phyloP scores from a whole-genome alignment of 1,140 invertebrate genomes.

The Cylas formicarius region DNA sequence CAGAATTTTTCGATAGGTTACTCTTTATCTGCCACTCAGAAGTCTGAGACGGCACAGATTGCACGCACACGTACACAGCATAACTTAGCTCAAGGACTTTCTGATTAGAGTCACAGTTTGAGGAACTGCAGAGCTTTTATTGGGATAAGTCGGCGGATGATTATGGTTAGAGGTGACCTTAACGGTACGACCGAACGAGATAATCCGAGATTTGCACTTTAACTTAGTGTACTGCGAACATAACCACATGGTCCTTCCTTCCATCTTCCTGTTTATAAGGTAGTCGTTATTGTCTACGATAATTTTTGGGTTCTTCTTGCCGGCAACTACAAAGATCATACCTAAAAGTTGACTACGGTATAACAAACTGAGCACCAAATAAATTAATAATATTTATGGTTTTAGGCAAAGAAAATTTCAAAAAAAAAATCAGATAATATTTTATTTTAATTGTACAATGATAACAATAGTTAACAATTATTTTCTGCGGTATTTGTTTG shows the following conservation, averaged over 20 bases:
- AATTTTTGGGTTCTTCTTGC: conserved; percentile 26
- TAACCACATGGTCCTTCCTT: conserved; percentile 24
- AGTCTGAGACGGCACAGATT: too few species aligned
- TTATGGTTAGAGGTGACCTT: conserved; percentile 25
- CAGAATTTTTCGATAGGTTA: too few species aligned
- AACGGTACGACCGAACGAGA: conserved; percentile 25
- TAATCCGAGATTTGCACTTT: conserved; percentile 28
- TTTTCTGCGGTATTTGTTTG: too few species aligned
- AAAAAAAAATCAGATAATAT: too few species aligned
- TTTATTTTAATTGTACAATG: too few species aligned
- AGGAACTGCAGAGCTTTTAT: conserved; percentile 8
- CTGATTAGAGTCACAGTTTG: conserved; percentile 9
- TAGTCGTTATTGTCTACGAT: conserved; percentile 25
- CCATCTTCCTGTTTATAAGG: conserved; percentile 19
- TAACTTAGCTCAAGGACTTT: too few species aligned
- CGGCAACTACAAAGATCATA: conserved; percentile 22
- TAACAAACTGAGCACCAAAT: background rate
- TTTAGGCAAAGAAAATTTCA: too few species aligned
- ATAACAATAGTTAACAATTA: too few species aligned
- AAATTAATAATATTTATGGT: too few species aligned
- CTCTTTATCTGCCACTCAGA: too few species aligned
- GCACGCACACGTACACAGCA: too few species aligned
- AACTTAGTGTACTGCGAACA: conserved; percentile 24
- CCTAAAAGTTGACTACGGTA: conserved; percentile 21
- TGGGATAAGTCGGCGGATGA: conserved; percentile 20